Base-by-base conservation (phyloP, 2,888 invertebrate genomes). In the Stenchaetothrips biformis region DNA sequence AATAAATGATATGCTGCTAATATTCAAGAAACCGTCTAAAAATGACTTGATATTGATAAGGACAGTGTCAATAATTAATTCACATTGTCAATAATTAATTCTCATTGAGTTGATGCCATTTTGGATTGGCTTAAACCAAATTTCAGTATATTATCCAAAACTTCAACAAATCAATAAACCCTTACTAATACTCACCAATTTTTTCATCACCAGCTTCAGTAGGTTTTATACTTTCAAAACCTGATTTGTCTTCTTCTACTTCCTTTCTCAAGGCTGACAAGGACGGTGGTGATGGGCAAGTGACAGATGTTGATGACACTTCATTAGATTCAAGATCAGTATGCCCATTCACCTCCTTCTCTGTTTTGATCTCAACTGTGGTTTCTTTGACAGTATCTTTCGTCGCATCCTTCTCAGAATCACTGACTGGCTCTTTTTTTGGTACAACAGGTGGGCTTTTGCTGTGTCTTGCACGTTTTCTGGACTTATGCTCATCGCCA, bases 381-480 rank as follows among this genome's bases (percentile, higher is more conserved):
- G n/a, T 16, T 27, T 78, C 78, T 21, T 78, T 87, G 87, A 37
- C 7, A 86, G 83, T 82, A 88, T 89, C 82, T 86, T 87, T 79
- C 82, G 81, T 81, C 80, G 49, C 81, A 79, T 84, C 82, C 0
- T 27, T 80, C 81, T 83, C 81, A 37, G 80, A 80, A 48, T 81
- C 80, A 48, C 81, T 53, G 77, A 21, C 79, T 79, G 48, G 78
- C 16, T 53, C 79, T 80, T 6, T 13, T 47, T 78, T 78, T 9
- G n/a, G 11, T 25, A 25, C n/a, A 78, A 48, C 25, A 48, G 18
- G 37, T 48, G 79, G 79, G 67, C 47, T 37, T 4, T 67, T 74
- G 74, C 74, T 74, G 47, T 37, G 79, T 11, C 62, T 13, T 25
- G 37, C 7, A 67, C 74, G 62, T 79, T 37, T 67, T n/a, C 37